phyloP scores from a whole-genome alignment of 2,797 vertebrate genomes.

The Melopsittacus undulatus region DNA sequence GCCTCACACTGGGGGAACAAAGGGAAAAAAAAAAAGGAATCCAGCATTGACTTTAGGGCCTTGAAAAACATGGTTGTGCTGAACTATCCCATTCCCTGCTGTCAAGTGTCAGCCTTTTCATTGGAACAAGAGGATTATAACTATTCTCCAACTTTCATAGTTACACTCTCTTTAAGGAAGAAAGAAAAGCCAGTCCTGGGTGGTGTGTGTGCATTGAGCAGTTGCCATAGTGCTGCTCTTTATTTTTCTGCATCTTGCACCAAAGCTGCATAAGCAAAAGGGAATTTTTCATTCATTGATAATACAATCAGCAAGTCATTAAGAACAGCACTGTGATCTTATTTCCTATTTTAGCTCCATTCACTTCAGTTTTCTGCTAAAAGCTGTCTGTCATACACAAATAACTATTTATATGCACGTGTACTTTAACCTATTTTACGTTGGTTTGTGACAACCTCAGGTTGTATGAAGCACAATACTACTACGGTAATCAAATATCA shows the following conservation, averaged over 20 bases:
- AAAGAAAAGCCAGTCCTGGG: neutral
- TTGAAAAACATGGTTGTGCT: neutral
- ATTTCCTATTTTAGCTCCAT: neutral
- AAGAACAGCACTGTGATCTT: neutral
- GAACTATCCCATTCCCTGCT: neutral
- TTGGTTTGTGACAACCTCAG: neutral
- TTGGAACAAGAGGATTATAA: neutral
- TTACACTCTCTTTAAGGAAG: neutral
- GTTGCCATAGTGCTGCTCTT: neutral
- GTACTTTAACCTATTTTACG: conserved; percentile 8
- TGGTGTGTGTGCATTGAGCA: neutral
- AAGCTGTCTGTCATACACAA: neutral
- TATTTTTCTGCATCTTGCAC: neutral
- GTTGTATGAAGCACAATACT: conserved; percentile 25
- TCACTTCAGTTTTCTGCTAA: neutral
- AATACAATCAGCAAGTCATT: neutral
- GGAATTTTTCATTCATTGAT: neutral
- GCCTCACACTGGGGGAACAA: neutral
- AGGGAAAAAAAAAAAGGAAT: neutral
- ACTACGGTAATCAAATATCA: conserved; percentile 33
- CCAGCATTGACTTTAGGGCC: neutral
- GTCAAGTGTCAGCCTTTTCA: neutral
- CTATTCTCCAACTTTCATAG: neutral
- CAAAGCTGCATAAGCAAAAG: neutral
- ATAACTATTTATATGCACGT: neutral